Evolutionary conservation across 2,797 vertebrate genomes (phyloP), one percentile per base, ranked within the genome.

Genomic region (Acanthurus leucopareius): DNA sequence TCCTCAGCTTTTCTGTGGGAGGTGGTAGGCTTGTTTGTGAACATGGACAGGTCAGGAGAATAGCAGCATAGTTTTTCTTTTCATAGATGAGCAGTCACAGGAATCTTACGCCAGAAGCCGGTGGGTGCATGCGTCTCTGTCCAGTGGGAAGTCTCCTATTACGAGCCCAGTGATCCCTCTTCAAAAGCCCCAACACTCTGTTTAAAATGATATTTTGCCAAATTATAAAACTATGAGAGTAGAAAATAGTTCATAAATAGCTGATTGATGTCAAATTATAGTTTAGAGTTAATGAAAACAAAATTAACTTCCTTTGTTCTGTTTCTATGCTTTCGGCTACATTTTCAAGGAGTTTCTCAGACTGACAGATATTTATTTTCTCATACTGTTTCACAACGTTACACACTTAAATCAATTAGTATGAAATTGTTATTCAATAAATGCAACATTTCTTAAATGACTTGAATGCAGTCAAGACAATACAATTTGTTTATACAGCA

Each of bases 1-100:
- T 96, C 95, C 95, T 96, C 92, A 82, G 92, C 91, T 87, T 92
- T 94, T 94, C 94, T 94, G 92, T 90, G 92, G 90, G 88, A 94
- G 93, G 92, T 91, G 90, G 84, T 89, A 52, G 67, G 87, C 91
- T 91, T 93, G 92, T 90, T 94, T 92, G 90, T 91, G 92, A 90
- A 85, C 87, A 80, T 3, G 89, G 92, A 94, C 93, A 94, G 92
- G 94, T 94, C 92, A 92, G 84, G 85, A 88, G 91, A 87, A 86
- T 79, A 88, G 73, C 77, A 11, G 85, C 88, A 42, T 82, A 77
- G 86, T 90, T 88, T 86, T 85, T 77, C 84, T 88, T 84, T 76
- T 87, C 87, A 85, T 70, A 85, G 85, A 81, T 85, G 83, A 88
- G 82, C 86, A 75, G 74, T 81, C 88, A 80, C 77, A 81, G 86